phyloP scores from a whole-genome alignment of 2,113 vertebrate genomes.

The Amphilophus citrinellus region DNA sequence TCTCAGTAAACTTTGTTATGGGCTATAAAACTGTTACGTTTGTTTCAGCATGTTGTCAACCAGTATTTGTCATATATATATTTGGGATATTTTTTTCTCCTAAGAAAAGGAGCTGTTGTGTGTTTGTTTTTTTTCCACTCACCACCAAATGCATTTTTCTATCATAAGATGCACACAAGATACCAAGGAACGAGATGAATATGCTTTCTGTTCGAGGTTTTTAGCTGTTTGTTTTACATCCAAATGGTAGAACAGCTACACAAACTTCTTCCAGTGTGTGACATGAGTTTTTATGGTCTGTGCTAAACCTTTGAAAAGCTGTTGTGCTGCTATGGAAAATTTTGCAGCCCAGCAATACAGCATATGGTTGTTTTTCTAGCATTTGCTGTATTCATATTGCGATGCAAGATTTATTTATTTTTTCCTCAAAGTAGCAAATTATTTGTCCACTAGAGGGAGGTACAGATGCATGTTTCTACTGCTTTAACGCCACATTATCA shows the following conservation, averaged over 20 bases:
- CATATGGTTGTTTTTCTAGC: background rate
- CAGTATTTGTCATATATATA: conserved; percentile 5
- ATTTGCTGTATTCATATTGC: background rate
- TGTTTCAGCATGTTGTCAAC: background rate
- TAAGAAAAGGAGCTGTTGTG: background rate
- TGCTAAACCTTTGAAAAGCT: conserved; percentile 23
- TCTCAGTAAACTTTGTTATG: background rate
- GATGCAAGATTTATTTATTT: background rate
- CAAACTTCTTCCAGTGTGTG: conserved; percentile 13
- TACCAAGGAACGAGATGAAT: background rate
- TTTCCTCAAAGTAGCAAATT: background rate
- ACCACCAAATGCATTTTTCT: background rate
- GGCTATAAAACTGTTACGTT: background rate
- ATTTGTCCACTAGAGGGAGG: conserved; percentile 74
- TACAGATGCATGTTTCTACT: conserved; percentile 35
- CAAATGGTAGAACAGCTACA: conserved; percentile 17
- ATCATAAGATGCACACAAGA: conserved; percentile 1
- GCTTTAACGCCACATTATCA: background rate
- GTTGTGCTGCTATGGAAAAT: background rate
- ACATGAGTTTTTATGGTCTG: conserved; percentile 15
- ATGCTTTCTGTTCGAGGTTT: conserved; percentile 11
- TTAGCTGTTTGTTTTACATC: background rate
- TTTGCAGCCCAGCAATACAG: background rate
- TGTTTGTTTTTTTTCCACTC: background rate
- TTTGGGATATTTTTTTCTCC: background rate